Evolutionary conservation across 2,797 vertebrate species (phyloP), one percentile per base, ranked within the genome.

Genomic region (Cyclopterus lumpus): DNA sequence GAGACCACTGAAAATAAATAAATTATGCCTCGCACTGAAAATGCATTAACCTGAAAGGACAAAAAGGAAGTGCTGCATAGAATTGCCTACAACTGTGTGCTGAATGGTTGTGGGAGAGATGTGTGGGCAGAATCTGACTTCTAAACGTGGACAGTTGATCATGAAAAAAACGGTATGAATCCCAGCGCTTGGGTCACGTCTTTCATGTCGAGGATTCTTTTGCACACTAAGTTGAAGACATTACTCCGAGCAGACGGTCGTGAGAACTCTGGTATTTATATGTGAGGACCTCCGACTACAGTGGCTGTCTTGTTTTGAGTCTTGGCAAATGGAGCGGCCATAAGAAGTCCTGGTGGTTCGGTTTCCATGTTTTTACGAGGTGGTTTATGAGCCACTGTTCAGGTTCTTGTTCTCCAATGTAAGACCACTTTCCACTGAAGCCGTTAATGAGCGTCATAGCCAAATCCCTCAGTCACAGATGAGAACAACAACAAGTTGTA

Each of bases 21-120:
- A 81, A 89, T 90, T 75, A 92, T 78, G 84, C 71, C 77, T 28
- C 2, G 12, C 24, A 22, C 72, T 72, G 77, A 38, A 82, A 88
- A 80, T 49, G 70, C 90, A 92, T 91, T 91, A 91, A 87, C 83
- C 87, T 88, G 82, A 89, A 86, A 84, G 79, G 75, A 76, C 16
- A 40, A 60, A 24, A 40, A 85, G 80, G 84, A 86, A 82, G 86
- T 81, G 71, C 57, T 86, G 36, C 86, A 83, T 77, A 30, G 67
- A 78, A 86, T 72, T 72, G 57, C 49, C 73, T 69, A 22, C 75
- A 89, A 80, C 67, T 63, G 68, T 67, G 10, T 1, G 4, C 49
- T 73, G 57, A 79, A 68, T 64, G 59, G 51, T 32, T 55, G 69
- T 28, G 26, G 55, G 69, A 84, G 54, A 70, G 64, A 65, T n/a